These are phyloP conservation scores for Ageneiosus marmoratus DNA, from an alignment of 2,113 vertebrate species.

Conservation along the genomic window DNA sequence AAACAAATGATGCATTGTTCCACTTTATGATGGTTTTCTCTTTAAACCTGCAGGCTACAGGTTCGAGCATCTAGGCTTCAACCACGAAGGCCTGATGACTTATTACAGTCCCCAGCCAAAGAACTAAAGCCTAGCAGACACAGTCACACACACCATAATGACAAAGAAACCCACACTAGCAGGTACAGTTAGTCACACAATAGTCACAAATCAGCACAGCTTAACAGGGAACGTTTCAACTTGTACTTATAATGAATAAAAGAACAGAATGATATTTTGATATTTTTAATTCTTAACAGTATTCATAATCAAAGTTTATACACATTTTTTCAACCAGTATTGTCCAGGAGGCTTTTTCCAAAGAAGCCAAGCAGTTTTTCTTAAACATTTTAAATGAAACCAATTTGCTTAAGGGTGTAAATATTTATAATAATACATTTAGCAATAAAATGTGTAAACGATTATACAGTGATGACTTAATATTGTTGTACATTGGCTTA, in stretches of 20 bases:
- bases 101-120: slow-evolving; percentile 61
- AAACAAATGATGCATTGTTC: not conserved
- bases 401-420: not conserved
- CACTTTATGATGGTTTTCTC: not conserved
- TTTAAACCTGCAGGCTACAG: slow-evolving; percentile 54
- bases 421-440: not conserved
- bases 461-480: not conserved
- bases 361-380: not conserved
- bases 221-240: not conserved
- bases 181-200: not conserved
- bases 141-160: slow-evolving; percentile 2
- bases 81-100: slow-evolving; percentile 68
- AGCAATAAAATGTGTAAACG: not conserved
- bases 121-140: slow-evolving; percentile 48
- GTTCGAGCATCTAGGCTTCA: slow-evolving; percentile 59
- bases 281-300: not conserved
- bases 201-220: not conserved
- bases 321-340: not conserved
- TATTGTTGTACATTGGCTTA: not conserved
- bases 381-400: not conserved
- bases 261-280: not conserved
- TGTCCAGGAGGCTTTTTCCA: not conserved
- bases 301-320: not conserved
- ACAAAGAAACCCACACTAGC: not conserved
- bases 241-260: slow-evolving; percentile 9